Evolutionary conservation across 2,888 invertebrate genomes (phyloP), one percentile per base, ranked within the genome.

Genomic region (Acronicta psi): DNA sequence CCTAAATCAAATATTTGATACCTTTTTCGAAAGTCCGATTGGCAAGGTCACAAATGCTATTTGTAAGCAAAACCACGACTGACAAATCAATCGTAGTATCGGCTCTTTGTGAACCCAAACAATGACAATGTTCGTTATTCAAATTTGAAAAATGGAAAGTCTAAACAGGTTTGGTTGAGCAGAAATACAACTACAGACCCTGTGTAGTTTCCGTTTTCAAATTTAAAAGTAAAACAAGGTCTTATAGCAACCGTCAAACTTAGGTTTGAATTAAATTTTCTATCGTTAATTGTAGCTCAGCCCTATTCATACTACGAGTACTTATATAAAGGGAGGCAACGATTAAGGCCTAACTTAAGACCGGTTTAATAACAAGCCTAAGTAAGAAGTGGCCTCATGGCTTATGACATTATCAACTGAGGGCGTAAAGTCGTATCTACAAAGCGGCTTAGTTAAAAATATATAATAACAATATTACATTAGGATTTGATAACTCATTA

Each of bases 331-430:
- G 23, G n/a, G n/a, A 17, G 34, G n/a, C 25, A 17, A 7, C 55
- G 53, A 53, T 72, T 70, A 61, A 56, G 55, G 36, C 40, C 49
- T 56, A 47, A 71, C 34, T 37, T 31, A 42, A 17, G 14, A 29
- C 54, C 31, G 57, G 44, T 58, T 52, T 61, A 40, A 44, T 71
- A 72, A 72, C 67, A 67, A 59, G 68, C 50, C 50, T 59, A 47
- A 58, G 52, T 72, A 72, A 59, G 52, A 53, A 72, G 58, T 53
- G 53, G 37, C 14, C 45, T 43, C 42, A 49, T 44, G 45, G 62
- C 67, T 67, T 71, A 61, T 62, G 51, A 70, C 50, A 36, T 72
- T 62, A 56, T 34, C 61, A 42, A 37, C 55, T 38, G 13, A 20
- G 10, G 6, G 11, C 7, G 8, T 59, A 70, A 69, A 34, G 66